phyloP scores from a whole-genome alignment of 2,113 vertebrate species.

The Monopterus albus region DNA sequence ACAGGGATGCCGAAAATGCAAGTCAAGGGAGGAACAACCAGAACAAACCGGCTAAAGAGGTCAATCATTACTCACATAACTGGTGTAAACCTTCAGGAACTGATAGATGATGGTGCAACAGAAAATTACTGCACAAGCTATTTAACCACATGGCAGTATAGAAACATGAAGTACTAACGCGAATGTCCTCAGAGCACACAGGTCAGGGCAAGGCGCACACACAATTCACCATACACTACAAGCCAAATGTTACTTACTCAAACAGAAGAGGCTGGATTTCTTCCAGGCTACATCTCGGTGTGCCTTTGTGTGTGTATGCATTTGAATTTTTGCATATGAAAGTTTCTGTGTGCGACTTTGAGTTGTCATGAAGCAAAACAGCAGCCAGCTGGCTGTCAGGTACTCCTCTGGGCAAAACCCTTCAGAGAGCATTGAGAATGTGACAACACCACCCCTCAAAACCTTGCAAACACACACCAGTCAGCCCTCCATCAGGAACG shows the following conservation, averaged over 20 bases:
- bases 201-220: too few relatives aligned
- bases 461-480: conserved; percentile 1
- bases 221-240: too few relatives aligned
- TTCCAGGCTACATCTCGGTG: background rate
- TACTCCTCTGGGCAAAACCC: conserved; percentile 36
- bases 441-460: conserved; percentile 34
- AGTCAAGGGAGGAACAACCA: too few relatives aligned
- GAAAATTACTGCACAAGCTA: background rate
- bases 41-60: background rate
- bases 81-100: background rate
- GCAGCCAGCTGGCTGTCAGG: conserved; percentile 60
- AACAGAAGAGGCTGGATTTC: conserved; percentile 23
- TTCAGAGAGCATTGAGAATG: conserved; percentile 51
- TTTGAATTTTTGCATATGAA: background rate
- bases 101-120: background rate
- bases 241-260: conserved; percentile 37
- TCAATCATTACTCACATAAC: background rate
- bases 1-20: background rate
- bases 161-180: background rate
- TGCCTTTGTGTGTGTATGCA: too few relatives aligned
- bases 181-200: background rate
- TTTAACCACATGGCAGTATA: background rate
- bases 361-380: conserved; percentile 35
- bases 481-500: background rate
- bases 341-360: background rate